Evolutionary conservation across 1,140 invertebrate genomes (phyloP).

Genomic region (Radopholus similis): DNA sequence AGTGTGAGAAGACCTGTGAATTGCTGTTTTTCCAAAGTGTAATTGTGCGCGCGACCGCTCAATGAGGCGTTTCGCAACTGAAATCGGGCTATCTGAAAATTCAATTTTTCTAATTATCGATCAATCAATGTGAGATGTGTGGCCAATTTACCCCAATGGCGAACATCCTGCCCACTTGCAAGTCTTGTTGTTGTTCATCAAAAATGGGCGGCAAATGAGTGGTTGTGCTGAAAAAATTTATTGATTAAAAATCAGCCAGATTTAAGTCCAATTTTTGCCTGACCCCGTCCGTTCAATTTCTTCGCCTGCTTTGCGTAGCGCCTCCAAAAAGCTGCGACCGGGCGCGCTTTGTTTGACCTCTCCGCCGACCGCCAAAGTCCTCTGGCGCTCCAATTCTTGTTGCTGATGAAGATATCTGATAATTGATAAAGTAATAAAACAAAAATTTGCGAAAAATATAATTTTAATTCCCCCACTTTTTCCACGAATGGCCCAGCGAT

Average conservation of each 20-base stretch:
- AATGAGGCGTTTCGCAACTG: conserved; percentile 1
- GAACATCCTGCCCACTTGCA: background rate
- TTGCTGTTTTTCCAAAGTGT: background rate
- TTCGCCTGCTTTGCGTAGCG: background rate
- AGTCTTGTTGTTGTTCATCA: background rate
- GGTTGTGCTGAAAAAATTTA: background rate
- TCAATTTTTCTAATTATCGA: background rate
- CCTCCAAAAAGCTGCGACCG: conserved; percentile 1
- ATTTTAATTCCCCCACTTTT: background rate
- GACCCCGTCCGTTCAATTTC: background rate
- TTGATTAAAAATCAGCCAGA: background rate
- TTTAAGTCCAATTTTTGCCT: background rate
- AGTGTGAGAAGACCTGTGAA: background rate
- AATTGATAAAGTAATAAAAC: background rate
- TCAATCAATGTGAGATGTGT: background rate
- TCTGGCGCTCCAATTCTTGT: background rate
- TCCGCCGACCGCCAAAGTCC: background rate
- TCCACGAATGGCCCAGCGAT: conserved; percentile 10
- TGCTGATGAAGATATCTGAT: conserved; percentile 8
- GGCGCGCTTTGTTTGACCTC: background rate
- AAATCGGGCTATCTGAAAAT: background rate
- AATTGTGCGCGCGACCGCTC: background rate
- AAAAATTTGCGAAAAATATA: background rate
- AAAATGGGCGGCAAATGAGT: background rate
- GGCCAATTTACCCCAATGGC: background rate